Conservation (phyloP, 1,140 invertebrate genomes). For the Cotesia vestalis region DNA sequence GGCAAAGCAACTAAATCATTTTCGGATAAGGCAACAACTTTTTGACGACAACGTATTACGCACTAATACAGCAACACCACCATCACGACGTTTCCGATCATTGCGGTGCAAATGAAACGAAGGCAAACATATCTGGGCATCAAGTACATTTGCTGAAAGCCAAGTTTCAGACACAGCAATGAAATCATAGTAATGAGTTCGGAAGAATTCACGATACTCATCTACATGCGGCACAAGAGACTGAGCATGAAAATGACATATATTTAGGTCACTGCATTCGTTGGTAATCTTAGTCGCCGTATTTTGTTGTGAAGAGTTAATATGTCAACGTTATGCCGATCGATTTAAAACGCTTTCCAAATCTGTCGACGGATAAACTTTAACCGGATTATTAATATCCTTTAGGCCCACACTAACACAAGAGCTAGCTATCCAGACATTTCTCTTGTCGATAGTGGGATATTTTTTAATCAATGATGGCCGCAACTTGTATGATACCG, state of each 20-base stretch:
- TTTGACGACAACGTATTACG: background rate
- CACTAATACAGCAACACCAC: slow-evolving; percentile 24
- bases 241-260: slow-evolving; percentile 23
- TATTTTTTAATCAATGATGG: background rate
- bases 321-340: background rate
- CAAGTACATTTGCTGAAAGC: slow-evolving; percentile 4
- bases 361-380: background rate
- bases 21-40: background rate
- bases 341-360: background rate
- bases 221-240: slow-evolving; percentile 24
- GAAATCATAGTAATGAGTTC: slow-evolving; percentile 27
- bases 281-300: background rate
- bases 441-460: background rate
- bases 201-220: slow-evolving; percentile 25
- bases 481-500: background rate
- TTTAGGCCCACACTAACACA: too few relatives aligned
- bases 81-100: slow-evolving; percentile 11
- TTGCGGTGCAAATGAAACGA: background rate
- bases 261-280: background rate
- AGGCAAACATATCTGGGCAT: slow-evolving; percentile 10
- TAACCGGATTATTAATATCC: background rate
- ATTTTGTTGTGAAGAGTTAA: background rate
- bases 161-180: slow-evolving; percentile 31
- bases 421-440: background rate
- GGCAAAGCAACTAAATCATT: background rate